Base-by-base conservation (phyloP, 2,113 vertebrate genomes). In the Phyllostomus discolor region DNA sequence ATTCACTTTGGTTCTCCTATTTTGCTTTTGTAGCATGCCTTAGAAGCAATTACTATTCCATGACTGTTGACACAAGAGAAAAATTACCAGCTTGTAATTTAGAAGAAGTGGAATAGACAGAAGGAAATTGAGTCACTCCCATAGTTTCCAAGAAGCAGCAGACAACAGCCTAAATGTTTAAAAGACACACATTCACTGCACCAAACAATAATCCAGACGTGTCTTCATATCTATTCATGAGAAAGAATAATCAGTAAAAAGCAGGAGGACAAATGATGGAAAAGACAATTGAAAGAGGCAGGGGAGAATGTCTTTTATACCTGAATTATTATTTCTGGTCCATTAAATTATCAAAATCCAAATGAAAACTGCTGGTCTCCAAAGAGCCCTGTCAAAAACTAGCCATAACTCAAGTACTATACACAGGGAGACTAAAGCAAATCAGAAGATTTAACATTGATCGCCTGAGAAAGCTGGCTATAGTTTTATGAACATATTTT, bases 41-140 rank as follows among this genome's bases (percentile, higher is more conserved):
- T 96, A 91, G 96, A 91, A 95, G 97, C 96, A 96, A 96, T 96
- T 91, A 95, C 93, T 95, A 92, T 95, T 90, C 93, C 79, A 96
- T 95, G 90, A 95, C 80, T 90, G 75, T 96, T 96, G 91, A 90
- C 96, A 97, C 52, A 72, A 93, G 79, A 96, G 91, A 96, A 93
- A 92, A 94, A 91, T 88, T 93, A 97, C 95, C 83, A 93, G 89
- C 75, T 94, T 76, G 59, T 94, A 96, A 97, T 95, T 95, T 79
- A 97, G 91, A 96, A 81, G 70, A 96, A 90, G 89, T 33, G 66
- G 85, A 91, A 31, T 22, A 91, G 86, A 70, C 75, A 94, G 94
- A 87, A 92, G 66, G 82, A 94, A 93, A 91, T 67, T 87, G 22
- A 96, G 89, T 59, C 89, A n/a, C 82, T 62, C 46, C 28, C 69